These are phyloP conservation scores for Caenorhabditis japonica DNA, from an alignment of 2,888 invertebrate species.

Conservation along the genomic window DNA sequence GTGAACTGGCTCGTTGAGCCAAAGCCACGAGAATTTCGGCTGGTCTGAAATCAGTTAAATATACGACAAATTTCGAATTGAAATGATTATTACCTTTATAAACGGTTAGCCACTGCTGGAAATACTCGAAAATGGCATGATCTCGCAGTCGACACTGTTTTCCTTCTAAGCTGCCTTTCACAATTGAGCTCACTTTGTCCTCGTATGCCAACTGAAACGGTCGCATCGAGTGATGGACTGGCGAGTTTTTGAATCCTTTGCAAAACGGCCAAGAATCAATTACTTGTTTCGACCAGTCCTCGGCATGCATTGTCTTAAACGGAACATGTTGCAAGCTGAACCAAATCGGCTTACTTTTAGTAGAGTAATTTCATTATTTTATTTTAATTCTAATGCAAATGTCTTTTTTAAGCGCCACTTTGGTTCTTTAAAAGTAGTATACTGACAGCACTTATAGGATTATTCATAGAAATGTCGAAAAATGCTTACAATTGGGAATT, in stretches of 20 bases:
- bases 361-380: too few species aligned
- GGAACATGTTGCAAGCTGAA: too few species aligned
- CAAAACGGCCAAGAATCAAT: constrained; percentile 56
- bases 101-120: constrained; percentile 44
- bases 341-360: too few species aligned
- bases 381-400: too few species aligned
- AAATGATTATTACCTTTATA: too few species aligned
- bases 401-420: too few species aligned
- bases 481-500: too few species aligned
- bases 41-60: too few species aligned
- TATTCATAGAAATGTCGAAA: too few species aligned
- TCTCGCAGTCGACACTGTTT: constrained; percentile 36
- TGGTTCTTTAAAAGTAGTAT: too few species aligned
- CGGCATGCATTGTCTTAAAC: constrained; percentile 40
- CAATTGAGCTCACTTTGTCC: neutral
- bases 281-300: constrained; percentile 50
- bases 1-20: constrained; percentile 56
- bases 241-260: constrained; percentile 50
- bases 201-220: constrained; percentile 21
- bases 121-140: constrained; percentile 42
- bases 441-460: too few species aligned
- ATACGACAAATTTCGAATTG: too few species aligned
- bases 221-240: constrained; percentile 56
- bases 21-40: constrained; percentile 58
- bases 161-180: constrained; percentile 7